Evolutionary conservation across 2,113 vertebrate genomes (phyloP), one percentile per base, ranked within the genome.

Genomic region (Limnothrissa miodon): DNA sequence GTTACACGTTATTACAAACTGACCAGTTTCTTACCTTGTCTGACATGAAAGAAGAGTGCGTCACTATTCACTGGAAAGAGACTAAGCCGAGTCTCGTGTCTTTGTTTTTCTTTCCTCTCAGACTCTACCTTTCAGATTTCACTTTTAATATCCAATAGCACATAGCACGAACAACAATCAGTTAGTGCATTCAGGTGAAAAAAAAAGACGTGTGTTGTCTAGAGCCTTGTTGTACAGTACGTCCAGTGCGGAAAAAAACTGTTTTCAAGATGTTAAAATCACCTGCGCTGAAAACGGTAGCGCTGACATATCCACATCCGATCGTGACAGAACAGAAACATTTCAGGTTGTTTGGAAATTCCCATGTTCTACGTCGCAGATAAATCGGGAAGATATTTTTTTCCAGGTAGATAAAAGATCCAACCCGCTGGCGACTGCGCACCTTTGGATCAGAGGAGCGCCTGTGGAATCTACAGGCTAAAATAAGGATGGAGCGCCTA

Each of bases 1-100:
- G 13, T 74, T 74, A 17, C 29, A 33, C 15, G 36, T 74, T 56
- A 74, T 17, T 11, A 15, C 29, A 74, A 74, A 74, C 66, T 17
- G 66, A 66, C n/a, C 66, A 74, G 66, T 74, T 74, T 74, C 66
- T 74, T 74, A 74, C 66, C 66, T 74, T 74, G 66, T 74, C 66
- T 74, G 66, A 74, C 66, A 74, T 74, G 29, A 74, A 74, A 74
- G 33, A 74, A 33, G 66, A 74, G 66, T 74, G 66, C 66, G 66
- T 74, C 66, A 74, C 66, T 74, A 74, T 74, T 74, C 66, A 74
- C 66, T 36, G 66, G 15, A 17, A 15, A 74, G 66, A 74, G 66
- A 74, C 66, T 5, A 36, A 74, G 66, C 66, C 13, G 33, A 74
- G 66, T 74, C 66, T 74, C 66, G 66, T 39, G 66, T 74, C 33